Evolutionary conservation across 2,797 vertebrate genomes (phyloP).

Genomic region (Otus scops): DNA sequence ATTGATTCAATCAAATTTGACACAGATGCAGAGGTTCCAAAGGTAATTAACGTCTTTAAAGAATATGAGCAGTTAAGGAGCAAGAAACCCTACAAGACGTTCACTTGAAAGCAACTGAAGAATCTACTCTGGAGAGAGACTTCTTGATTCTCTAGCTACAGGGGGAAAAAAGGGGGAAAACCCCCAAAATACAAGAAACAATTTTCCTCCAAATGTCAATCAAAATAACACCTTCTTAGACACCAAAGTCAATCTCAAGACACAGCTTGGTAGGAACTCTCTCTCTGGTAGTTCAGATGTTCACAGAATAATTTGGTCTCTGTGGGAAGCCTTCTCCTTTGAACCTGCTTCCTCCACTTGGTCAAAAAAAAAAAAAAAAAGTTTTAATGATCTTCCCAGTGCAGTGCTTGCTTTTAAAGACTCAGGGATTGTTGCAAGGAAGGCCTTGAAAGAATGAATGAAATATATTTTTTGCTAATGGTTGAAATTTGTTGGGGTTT

Average conservation of each 20-base stretch:
- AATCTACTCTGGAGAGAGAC: neutral
- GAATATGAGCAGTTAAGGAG: neutral
- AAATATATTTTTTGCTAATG: neutral
- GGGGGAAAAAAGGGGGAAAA: accelerated
- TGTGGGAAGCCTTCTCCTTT: neutral
- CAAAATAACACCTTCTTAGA: neutral
- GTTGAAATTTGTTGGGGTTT: neutral
- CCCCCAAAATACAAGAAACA: accelerated
- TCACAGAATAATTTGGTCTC: conserved; percentile 1
- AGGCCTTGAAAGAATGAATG: neutral
- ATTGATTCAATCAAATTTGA: neutral
- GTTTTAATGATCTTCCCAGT: neutral
- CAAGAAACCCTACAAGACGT: neutral
- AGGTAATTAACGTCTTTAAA: neutral
- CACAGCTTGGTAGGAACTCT: neutral
- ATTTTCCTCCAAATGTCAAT: neutral
- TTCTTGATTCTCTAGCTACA: accelerated
- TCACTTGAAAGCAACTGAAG: neutral
- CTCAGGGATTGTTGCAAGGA: neutral
- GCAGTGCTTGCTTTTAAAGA: neutral
- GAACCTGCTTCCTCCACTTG: neutral
- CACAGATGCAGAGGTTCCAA: neutral
- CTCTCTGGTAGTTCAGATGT: neutral
- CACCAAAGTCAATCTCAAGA: neutral
- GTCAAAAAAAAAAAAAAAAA: neutral